phyloP scores from a whole-genome alignment of 2,888 invertebrate genomes.

The Pimpla rufipes region DNA sequence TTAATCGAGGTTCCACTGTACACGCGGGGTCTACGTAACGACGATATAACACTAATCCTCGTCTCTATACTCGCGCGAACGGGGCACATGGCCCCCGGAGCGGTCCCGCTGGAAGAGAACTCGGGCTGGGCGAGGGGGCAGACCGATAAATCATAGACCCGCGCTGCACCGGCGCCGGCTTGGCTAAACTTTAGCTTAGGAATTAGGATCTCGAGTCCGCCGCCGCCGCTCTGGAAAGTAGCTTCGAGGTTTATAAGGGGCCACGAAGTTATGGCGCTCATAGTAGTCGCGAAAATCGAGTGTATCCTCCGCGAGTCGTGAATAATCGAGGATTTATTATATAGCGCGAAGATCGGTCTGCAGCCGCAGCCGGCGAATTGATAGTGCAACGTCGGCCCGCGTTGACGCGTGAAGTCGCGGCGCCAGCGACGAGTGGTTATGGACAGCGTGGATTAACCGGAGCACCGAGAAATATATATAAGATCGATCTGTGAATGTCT shows the following conservation, averaged over 20 bases:
- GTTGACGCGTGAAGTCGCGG: constrained; percentile 55
- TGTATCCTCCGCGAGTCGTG: constrained; percentile 17
- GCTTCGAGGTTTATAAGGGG: constrained; percentile 50
- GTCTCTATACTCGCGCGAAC: constrained; percentile 42
- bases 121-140: constrained; percentile 71
- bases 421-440: constrained; percentile 30
- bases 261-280: constrained; percentile 51
- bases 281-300: constrained; percentile 51
- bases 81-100: constrained; percentile 65
- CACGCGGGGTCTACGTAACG: constrained; percentile 34
- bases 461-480: constrained; percentile 60
- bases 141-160: constrained; percentile 81
- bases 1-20: too few species aligned
- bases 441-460: background rate
- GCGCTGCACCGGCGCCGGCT: constrained; percentile 78
- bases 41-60: constrained; percentile 37
- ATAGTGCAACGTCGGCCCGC: constrained; percentile 20
- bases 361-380: constrained; percentile 1
- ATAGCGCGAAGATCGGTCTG: background rate
- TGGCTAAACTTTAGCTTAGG: constrained; percentile 77
- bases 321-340: constrained; percentile 47
- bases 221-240: constrained; percentile 20
- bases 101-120: constrained; percentile 53
- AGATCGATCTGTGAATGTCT: constrained; percentile 43
- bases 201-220: constrained; percentile 66